These are phyloP conservation scores for Pimephales promelas DNA, from an alignment of 2,113 vertebrate species.

Conservation along the genomic window DNA sequence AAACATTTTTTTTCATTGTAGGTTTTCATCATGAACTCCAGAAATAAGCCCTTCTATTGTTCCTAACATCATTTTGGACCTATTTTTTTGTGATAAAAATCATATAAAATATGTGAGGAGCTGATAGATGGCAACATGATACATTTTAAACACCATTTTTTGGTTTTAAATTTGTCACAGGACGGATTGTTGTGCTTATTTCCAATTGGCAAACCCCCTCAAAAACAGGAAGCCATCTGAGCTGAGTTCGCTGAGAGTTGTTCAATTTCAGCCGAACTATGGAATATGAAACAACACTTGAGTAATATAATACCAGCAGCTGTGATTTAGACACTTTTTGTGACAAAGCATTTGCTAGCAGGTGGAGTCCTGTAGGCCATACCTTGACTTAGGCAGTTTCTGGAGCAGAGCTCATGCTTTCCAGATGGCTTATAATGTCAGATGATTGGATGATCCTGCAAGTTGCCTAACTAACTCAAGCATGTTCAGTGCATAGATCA, in stretches of 20 bases:
- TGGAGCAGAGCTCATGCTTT: neutral
- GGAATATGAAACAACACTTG: neutral
- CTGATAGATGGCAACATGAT: slow-evolving; percentile 3
- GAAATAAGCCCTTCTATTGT: neutral
- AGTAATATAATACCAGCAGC: neutral
- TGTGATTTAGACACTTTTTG: neutral
- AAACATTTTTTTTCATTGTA: neutral
- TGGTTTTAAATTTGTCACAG: slow-evolving; percentile 16
- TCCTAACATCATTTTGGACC: neutral
- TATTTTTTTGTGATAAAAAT: neutral
- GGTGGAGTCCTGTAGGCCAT: neutral
- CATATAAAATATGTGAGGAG: slow-evolving; percentile 1
- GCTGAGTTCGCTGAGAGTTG: neutral
- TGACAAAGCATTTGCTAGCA: neutral
- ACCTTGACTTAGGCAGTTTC: slow-evolving; percentile 6
- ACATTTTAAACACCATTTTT: slow-evolving; percentile 12
- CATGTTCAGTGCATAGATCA: neutral
- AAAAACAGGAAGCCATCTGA: neutral
- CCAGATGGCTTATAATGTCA: neutral
- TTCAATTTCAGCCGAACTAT: neutral
- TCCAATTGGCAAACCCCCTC: slow-evolving; percentile 25
- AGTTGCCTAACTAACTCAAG: neutral
- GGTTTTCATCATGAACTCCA: neutral
- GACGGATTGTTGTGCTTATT: slow-evolving; percentile 35
- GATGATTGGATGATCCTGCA: neutral